A percentile compares a stretch with the other conserved stretches of the same genome.
Evolutionary conservation across 2,113 vertebrate species (phyloP).

Genomic region (Chelonoidis abingdonii): DNA sequence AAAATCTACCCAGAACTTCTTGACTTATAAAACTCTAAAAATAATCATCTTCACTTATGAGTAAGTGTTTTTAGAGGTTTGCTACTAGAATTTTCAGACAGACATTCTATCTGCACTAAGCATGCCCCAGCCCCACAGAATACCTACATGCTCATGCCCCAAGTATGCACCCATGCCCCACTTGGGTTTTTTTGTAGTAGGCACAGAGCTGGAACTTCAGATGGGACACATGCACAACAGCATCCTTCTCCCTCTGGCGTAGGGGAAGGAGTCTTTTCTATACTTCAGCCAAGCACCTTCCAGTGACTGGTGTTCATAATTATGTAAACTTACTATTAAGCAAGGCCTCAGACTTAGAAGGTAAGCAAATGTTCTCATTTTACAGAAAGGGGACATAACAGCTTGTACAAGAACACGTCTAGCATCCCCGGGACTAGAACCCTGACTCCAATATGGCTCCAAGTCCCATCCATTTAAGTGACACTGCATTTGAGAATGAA

Average conservation of each 20-base stretch:
- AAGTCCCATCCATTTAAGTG: too few relatives aligned
- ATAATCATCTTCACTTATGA: not conserved
- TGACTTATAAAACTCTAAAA: not conserved
- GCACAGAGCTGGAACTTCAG: not conserved
- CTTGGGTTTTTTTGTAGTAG: not conserved
- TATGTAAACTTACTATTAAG: not conserved
- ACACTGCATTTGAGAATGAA: too few relatives aligned
- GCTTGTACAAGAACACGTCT: not conserved
- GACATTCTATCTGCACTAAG: not conserved
- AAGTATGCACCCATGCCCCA: too few relatives aligned
- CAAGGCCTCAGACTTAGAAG: not conserved
- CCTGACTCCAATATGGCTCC: too few relatives aligned
- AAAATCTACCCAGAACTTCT: not conserved
- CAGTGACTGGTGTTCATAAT: not conserved
- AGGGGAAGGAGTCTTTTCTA: not conserved
- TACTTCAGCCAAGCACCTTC: not conserved
- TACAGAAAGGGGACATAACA: not conserved
- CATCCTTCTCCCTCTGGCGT: not conserved
- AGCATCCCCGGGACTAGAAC: too few relatives aligned
- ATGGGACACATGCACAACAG: not conserved
- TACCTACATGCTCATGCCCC: not conserved
- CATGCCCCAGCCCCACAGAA: not conserved
- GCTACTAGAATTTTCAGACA: not conserved
- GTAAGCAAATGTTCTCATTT: not conserved
- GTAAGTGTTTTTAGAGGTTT: not conserved